Evolutionary conservation across 2,888 invertebrate genomes (phyloP).

Genomic region (Clusia tigrina): DNA sequence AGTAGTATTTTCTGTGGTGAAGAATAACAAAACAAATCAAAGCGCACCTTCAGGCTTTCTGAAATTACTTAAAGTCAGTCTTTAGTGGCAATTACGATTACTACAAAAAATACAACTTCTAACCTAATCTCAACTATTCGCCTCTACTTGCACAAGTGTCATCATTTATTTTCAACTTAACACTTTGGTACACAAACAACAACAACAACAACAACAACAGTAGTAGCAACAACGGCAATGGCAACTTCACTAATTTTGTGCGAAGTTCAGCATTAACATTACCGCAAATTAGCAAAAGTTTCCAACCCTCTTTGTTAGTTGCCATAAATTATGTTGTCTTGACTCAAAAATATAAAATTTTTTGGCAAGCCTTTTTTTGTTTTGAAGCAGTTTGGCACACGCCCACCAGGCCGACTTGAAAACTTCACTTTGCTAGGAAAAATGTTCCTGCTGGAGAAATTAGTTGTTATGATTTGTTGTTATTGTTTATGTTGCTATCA

Average conservation of each 20-base stretch:
- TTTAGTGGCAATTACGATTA: constrained; percentile 44
- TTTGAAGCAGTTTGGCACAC: neutral
- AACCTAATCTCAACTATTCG: too few relatives aligned
- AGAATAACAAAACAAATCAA: neutral
- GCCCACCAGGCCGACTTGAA: neutral
- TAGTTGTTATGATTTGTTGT: too few relatives aligned
- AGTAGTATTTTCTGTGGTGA: neutral
- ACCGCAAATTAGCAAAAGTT: constrained; percentile 65
- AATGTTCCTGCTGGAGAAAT: too few relatives aligned
- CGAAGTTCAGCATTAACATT: constrained; percentile 58
- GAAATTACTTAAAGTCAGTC: constrained; percentile 33
- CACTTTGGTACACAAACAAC: constrained; percentile 46
- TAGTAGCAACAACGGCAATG: constrained; percentile 31
- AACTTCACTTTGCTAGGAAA: neutral
- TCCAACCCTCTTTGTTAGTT: constrained; percentile 29
- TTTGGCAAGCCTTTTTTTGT: neutral
- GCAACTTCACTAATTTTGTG: constrained; percentile 51
- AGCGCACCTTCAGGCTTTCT: constrained; percentile 24
- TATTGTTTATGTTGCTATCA: too few relatives aligned
- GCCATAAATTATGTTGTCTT: constrained; percentile 41
- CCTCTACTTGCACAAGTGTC: constrained; percentile 52
- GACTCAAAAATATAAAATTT: neutral
- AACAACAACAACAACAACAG: constrained; percentile 35
- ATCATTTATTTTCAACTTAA: constrained; percentile 56
- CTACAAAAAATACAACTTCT: neutral